Base-by-base conservation (phyloP, 2,797 vertebrate genomes). In the Pangasius macronema region DNA sequence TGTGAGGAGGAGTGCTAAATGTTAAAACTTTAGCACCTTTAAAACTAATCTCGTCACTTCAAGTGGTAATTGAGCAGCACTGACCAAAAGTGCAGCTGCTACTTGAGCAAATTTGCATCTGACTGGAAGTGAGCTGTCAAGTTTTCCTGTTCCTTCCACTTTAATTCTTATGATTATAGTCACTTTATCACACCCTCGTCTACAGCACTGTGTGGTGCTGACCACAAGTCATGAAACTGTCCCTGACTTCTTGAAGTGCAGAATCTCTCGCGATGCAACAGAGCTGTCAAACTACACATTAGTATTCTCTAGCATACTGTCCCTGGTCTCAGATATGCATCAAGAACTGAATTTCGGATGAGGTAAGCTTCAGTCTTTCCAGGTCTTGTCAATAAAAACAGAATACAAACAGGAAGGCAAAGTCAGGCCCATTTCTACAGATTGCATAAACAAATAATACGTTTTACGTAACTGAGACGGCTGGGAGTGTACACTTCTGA, bases 341-440 rank as follows among this genome's bases (percentile, higher is more conserved):
- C 79, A n/a, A 24, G 49, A 84, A 79, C 70, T 87, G 82, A 87
- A 87, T 87, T 84, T 87, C 61, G 49, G 49, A 87, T 87, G 27
- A 84, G 82, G 49, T 30, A 30, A 70, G 36, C 3, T 24, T 70
- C 73, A 42, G 55, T 18, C 65, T 59, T 63, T 42, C 22, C 39
- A 61, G 65, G 63, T 36, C 55, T 82, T 82, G 33, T 88, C n/a
- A 51, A 73, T 88, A 51, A 81, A 81, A 87, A 73, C 61, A 42
- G 61, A 73, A 77, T 61, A 72, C 20, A 53, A 82, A 65, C 63
- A 70, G 18, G 27, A 59, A 53, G 27, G 4, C 7, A 42, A 36
- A 79, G 51, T 79, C 76, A 79, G 76, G 4, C 30, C 20, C n/a
- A 5, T 33, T 55, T 18, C 30, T 79, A 13, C 18, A 79, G 30